Conservation (phyloP, 2,888 invertebrate genomes). For the Drosophila ustulata region DNA sequence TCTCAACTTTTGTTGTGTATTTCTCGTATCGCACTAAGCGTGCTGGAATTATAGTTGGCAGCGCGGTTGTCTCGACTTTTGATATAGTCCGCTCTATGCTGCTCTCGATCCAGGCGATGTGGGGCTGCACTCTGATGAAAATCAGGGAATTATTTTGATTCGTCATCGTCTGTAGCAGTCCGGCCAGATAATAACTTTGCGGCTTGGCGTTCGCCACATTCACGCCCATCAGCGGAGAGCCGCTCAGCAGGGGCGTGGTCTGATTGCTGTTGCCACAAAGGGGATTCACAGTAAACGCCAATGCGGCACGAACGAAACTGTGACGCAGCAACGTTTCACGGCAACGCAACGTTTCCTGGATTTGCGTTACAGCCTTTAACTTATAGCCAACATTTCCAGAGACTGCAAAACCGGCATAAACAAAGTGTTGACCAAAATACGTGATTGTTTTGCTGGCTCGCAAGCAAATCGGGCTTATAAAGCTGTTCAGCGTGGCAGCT, state of each 20-base stretch:
- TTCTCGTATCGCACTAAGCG: background rate
- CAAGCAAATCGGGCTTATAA: constrained; percentile 44
- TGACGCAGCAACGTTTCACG: background rate
- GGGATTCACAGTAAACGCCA: constrained; percentile 5
- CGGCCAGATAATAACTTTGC: constrained; percentile 32
- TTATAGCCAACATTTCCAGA: constrained; percentile 15
- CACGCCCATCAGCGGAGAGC: constrained; percentile 43
- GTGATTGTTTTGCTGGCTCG: background rate
- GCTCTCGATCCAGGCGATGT: constrained; percentile 37
- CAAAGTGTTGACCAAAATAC: constrained; percentile 13
- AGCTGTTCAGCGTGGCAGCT: background rate
- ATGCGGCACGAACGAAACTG: background rate
- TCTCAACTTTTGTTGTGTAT: background rate
- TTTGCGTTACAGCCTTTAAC: constrained; percentile 29
- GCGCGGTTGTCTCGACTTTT: background rate
- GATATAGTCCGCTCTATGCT: constrained; percentile 1
- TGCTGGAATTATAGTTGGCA: constrained; percentile 1
- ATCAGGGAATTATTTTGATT: constrained; percentile 3
- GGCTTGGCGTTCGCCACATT: constrained; percentile 5
- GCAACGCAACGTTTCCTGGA: constrained; percentile 20
- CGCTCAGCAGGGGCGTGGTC: constrained; percentile 16
- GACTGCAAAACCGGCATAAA: constrained; percentile 26
- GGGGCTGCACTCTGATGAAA: constrained; percentile 30
- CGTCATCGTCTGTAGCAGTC: constrained; percentile 18
- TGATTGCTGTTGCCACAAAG: constrained; percentile 34